Evolutionary conservation across 2,797 vertebrate species (phyloP), one percentile per base, ranked within the genome.

Genomic region (Scleropages formosus): DNA sequence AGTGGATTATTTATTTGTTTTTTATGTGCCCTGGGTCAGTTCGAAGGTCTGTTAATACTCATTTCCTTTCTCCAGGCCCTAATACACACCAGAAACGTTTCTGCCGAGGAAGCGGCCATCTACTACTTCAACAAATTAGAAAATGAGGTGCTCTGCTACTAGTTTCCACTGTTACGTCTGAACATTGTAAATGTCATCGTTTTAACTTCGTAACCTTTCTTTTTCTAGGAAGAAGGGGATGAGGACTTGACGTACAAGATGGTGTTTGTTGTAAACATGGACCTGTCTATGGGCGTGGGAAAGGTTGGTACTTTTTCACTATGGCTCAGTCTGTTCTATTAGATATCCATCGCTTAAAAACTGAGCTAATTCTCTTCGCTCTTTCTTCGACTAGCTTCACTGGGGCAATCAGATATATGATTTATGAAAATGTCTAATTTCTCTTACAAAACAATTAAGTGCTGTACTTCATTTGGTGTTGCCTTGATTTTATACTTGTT

Each of bases 91-190:
- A 87, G 91, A 80, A 94, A 94, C 56, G 90, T 92, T 69, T 94
- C 93, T 66, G 93, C 93, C 0, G 93, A 94, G 78, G 93, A 93
- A 81, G 94, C 94, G 49, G 93, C 93, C 72, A 93, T 94, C 91
- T 94, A 94, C 85, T 94, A 95, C 87, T 95, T 94, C 87, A 92
- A 94, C 90, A 93, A 93, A 82, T 88, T 95, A 86, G 93, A 94
- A 85, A 93, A 93, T 83, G 93, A 94, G 92, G 92, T 93, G 85
- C 85, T 84, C n/a, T 51, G 65, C 6, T 74, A 24, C 20, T 27
- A 26, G 49, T 24, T 16, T 47, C 49, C 22, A 24, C 44, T 64
- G 18, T 7, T 22, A 18, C n/a, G 26, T 20, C 27, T 22, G n/a
- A 46, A 4, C 10, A 39, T 46, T 0, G 16, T 71, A 63, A 9